Evolutionary conservation across 2,797 vertebrate species (phyloP).

Genomic region (Cuculus canorus): DNA sequence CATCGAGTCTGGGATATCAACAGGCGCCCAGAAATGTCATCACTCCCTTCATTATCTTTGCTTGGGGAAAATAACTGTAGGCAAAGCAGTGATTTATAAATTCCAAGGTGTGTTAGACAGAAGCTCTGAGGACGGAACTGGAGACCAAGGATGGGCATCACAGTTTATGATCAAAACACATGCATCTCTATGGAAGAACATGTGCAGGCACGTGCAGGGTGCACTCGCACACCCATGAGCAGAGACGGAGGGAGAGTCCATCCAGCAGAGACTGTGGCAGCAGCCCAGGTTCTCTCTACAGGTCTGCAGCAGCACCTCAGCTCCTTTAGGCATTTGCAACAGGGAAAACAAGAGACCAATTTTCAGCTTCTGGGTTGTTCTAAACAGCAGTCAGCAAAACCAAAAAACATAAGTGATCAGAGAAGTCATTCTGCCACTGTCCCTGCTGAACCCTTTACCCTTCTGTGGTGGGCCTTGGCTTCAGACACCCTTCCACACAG

Average conservation of each 20-base stretch:
- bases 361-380: not conserved
- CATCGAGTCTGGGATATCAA: not conserved
- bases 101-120: not conserved
- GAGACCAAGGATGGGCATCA: not conserved
- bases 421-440: not conserved
- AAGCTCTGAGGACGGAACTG: not conserved
- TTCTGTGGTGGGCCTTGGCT: constrained; percentile 26
- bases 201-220: accelerated
- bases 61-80: not conserved
- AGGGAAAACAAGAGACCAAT: not conserved
- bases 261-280: not conserved
- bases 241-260: not conserved
- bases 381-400: not conserved
- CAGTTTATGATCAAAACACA: not conserved
- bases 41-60: not conserved
- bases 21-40: not conserved
- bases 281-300: not conserved
- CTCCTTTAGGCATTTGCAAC: not conserved
- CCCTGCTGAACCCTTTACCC: not conserved
- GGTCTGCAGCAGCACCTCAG: not conserved
- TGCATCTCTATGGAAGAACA: not conserved
- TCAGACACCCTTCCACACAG: not conserved
- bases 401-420: not conserved
- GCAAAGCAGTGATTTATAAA: constrained; percentile 9
- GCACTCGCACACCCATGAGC: not conserved